These are phyloP conservation scores for Oenanthe melanoleuca DNA, from an alignment of 2,113 vertebrate species.

Conservation along the genomic window DNA sequence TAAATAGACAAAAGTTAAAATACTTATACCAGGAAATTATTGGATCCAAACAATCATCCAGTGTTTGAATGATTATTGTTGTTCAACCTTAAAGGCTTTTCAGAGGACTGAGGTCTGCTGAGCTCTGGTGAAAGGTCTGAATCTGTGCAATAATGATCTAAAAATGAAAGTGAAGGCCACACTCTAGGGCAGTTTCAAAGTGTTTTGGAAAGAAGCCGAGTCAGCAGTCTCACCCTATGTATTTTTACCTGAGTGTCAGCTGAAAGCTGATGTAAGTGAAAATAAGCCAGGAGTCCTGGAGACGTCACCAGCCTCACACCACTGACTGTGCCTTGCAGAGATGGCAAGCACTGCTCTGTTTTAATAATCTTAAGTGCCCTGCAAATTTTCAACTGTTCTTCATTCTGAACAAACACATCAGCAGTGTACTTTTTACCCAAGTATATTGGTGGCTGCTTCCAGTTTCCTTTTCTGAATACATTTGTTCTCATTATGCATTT, in stretches of 20 bases:
- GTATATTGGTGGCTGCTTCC: neutral
- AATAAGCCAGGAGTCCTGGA: neutral
- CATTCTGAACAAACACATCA: neutral
- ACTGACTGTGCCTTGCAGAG: neutral
- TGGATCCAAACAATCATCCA: too few species aligned
- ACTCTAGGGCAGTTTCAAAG: neutral
- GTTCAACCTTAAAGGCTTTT: neutral
- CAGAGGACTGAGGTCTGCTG: neutral
- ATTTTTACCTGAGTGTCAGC: neutral
- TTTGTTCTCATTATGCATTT: neutral
- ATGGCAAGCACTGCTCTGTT: neutral
- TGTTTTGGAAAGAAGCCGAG: neutral
- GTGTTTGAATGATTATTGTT: neutral
- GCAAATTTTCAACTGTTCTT: neutral
- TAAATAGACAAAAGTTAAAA: neutral
- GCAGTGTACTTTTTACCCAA: neutral
- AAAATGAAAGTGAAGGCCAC: neutral
- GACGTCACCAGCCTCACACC: neutral
- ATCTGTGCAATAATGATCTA: neutral
- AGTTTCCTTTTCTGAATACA: neutral
- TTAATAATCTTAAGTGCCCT: neutral
- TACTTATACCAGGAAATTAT: neutral
- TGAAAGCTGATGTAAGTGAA: neutral
- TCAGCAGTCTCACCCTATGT: rapidly evolving
- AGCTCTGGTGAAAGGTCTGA: neutral